phyloP scores from a whole-genome alignment of 2,113 vertebrate species.

The Rissa tridactyla region DNA sequence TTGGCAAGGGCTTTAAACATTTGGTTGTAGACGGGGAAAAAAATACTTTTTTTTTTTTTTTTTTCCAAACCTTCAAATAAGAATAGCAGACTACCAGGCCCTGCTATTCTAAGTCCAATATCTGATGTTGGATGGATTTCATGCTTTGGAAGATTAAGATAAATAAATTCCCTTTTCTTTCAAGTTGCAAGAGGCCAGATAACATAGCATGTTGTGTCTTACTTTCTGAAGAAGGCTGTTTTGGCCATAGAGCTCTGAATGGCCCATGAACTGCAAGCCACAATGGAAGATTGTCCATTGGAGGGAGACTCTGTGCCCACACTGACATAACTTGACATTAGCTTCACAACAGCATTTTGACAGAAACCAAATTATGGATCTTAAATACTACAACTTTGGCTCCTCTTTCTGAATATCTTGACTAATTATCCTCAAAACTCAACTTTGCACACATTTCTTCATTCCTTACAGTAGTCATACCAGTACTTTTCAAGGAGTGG shows the following conservation, averaged over 20 bases:
- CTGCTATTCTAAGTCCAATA: neutral
- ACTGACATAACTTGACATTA: neutral
- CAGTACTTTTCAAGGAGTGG: neutral
- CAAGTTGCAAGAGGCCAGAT: neutral
- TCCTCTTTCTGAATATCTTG: neutral
- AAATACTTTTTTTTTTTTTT: neutral
- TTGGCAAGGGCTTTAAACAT: constrained; percentile 28
- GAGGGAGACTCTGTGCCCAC: neutral
- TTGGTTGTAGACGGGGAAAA: neutral
- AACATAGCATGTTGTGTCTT: neutral
- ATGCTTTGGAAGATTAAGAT: neutral
- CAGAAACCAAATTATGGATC: neutral
- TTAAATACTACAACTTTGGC: neutral
- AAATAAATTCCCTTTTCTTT: neutral
- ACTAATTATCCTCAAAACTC: neutral
- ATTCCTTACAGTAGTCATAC: neutral
- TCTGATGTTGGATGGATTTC: neutral
- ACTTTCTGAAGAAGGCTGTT: neutral
- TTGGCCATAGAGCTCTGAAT: neutral
- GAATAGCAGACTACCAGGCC: neutral
- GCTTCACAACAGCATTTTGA: neutral
- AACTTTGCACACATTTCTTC: neutral
- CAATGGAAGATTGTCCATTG: neutral
- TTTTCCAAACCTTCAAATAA: neutral
- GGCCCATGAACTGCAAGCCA: neutral